Evolutionary conservation across 2,888 invertebrate genomes (phyloP).

Genomic region (Metacarcinus magister): DNA sequence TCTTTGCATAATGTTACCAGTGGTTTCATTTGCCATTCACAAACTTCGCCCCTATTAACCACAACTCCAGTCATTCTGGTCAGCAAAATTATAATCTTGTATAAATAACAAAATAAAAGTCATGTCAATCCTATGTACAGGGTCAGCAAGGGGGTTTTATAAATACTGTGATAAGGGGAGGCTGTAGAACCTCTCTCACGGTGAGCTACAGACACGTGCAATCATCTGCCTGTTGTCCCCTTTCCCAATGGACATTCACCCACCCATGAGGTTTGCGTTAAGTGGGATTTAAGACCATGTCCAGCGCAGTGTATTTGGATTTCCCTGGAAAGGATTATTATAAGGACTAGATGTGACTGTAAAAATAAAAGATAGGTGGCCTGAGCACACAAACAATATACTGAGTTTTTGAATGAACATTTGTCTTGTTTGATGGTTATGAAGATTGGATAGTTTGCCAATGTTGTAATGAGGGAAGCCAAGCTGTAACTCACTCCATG

Average conservation of each 20-base stretch:
- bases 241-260: not conserved
- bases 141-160: conserved; percentile 71
- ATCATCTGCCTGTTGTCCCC: conserved; percentile 20
- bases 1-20: conserved; percentile 78
- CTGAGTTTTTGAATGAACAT: not conserved
- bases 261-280: not conserved
- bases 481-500: conserved; percentile 34
- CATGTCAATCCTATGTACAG: conserved; percentile 76
- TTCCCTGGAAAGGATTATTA: not conserved
- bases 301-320: conserved; percentile 32
- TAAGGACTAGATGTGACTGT: conserved; percentile 33
- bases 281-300: conserved; percentile 30
- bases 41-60: conserved; percentile 76
- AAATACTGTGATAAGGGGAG: conserved; percentile 74
- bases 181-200: conserved; percentile 53
- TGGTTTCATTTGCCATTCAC: conserved; percentile 76
- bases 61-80: conserved; percentile 78
- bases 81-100: conserved; percentile 66
- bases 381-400: not conserved
- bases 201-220: conserved; percentile 31
- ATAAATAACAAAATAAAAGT: conserved; percentile 73
- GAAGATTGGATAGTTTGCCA: not conserved
- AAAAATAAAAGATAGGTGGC: not conserved
- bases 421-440: not conserved
- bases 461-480: not conserved